A percentile compares a stretch with the other conserved stretches of the same genome.
These are phyloP conservation scores for Urocitellus parryii DNA, from an alignment of 2,113 vertebrate species.

Conservation along the genomic window DNA sequence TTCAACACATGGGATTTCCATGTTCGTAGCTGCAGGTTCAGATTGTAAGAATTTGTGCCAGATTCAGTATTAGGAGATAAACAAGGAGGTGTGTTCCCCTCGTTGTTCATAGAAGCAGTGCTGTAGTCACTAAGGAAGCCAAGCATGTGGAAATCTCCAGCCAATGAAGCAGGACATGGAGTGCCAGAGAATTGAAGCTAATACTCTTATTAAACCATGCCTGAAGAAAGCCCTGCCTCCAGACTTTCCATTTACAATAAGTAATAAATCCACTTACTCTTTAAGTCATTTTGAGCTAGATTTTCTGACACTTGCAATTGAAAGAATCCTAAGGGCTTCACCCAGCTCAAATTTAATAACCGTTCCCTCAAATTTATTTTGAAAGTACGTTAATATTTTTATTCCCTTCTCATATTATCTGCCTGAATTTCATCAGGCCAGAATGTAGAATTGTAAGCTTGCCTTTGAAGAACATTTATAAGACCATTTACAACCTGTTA, in stretches of 20 bases:
- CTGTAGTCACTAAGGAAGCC: not conserved
- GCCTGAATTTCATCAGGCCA: not conserved
- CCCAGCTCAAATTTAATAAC: slow-evolving; percentile 56
- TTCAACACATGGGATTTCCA: not conserved
- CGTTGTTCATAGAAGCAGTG: too few relatives aligned
- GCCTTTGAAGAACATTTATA: not conserved
- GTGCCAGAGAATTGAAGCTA: slow-evolving; percentile 19
- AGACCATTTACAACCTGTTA: not conserved
- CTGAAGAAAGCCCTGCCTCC: not conserved
- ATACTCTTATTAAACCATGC: slow-evolving; percentile 29
- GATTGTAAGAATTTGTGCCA: not conserved
- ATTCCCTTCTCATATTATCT: slow-evolving; percentile 30
- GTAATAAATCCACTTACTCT: slow-evolving; percentile 49
- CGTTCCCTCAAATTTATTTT: slow-evolving; percentile 38
- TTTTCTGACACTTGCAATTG: slow-evolving; percentile 48
- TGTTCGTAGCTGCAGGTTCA: not conserved
- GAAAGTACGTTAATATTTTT: not conserved
- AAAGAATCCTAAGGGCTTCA: slow-evolving; percentile 56
- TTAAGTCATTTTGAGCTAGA: slow-evolving; percentile 20
- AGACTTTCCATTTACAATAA: slow-evolving; percentile 26
- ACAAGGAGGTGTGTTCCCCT: not conserved
- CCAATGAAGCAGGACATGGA: not conserved
- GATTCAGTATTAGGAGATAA: not conserved
- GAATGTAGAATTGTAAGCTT: not conserved
- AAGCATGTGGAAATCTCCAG: not conserved